Base-by-base conservation (phyloP, 2,797 vertebrate species). In the Eremophila alpestris region DNA sequence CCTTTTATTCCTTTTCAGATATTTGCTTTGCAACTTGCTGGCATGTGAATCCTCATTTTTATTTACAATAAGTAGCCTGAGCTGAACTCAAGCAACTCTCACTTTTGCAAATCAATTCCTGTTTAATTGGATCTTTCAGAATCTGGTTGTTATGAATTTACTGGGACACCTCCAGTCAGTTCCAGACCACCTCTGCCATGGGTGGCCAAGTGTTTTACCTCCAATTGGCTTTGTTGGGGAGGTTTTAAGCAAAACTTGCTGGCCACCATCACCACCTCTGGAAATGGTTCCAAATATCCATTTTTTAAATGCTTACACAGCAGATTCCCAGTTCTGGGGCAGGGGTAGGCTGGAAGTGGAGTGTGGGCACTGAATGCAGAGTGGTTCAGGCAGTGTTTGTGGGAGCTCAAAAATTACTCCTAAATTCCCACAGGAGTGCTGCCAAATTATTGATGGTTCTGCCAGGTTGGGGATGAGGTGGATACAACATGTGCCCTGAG, bases 351-450 rank as follows among this genome's bases (percentile, higher is more conserved):
- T 64, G 27, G 59, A 56, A 56, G 23, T 8, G 51, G 41, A 38
- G n/a, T 5, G 22, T 60, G 51, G 36, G 32, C 29, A 7, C 40
- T 51, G 58, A 34, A 22, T 6, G 51, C 23, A 48, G 75, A 73
- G n/a, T 43, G 20, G 27, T 8, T 63, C 2, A 1, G 4, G 3
- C 15, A 9, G 29, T 2, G 21, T 7, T 70, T 1, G 2, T 14
- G 52, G 34, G 40, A 69, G 30, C 18, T 34, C 56, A 60, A 11
- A 76, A 64, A 10, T 24, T 8, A 32, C 29, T 29, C 68, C 59
- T 13, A 1, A 9, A 24, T n/a, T 71, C 24, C 29, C 38, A 23
- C 18, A 23, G 34, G 16, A 63, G 19, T 12, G 45, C 79, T 85
- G 55, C 59, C 63, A 26, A 68, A 10, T 70, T 65, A 9, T 3